Percentiles rank a stretch among this genome's conserved stretches.
Conservation (phyloP, 2,888 invertebrate genomes). For the Agonopterix arenella region DNA sequence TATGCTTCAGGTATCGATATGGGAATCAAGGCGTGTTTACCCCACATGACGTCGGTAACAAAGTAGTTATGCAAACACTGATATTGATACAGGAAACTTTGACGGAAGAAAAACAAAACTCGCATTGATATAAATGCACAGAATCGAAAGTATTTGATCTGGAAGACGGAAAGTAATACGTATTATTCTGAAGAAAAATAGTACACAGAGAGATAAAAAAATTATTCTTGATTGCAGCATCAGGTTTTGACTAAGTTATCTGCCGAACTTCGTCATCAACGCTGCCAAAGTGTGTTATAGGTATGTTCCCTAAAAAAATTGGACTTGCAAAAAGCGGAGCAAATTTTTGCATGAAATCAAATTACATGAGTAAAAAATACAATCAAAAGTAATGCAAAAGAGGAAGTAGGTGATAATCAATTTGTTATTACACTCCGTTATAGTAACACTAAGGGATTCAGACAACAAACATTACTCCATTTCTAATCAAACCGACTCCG, state of each 20-base stretch:
- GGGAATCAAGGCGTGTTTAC: slow-evolving; percentile 8
- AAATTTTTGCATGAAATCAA: not conserved
- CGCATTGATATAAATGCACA: slow-evolving; percentile 8
- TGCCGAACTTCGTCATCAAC: too few relatives aligned
- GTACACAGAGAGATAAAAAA: too few relatives aligned
- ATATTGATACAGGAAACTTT: slow-evolving; percentile 12
- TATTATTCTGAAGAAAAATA: too few relatives aligned
- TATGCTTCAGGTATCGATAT: not conserved
- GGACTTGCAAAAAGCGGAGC: too few relatives aligned
- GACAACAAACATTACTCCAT: not conserved
- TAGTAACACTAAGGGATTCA: not conserved
- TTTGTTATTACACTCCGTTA: not conserved
- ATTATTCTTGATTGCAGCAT: too few relatives aligned
- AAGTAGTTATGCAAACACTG: slow-evolving; percentile 14
- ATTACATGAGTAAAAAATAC: not conserved
- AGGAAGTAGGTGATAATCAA: not conserved
- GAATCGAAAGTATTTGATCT: slow-evolving; percentile 1
- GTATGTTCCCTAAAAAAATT: too few relatives aligned
- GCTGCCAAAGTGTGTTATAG: too few relatives aligned
- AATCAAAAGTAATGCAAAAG: not conserved
- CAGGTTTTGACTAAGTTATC: too few relatives aligned
- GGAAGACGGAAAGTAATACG: too few relatives aligned
- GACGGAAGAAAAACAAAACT: slow-evolving; percentile 9
- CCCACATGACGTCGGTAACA: slow-evolving; percentile 3
- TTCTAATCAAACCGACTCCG: too few relatives aligned